Percentiles rank a stretch among this genome's conserved stretches.
phyloP scores from a whole-genome alignment of 2,888 invertebrate species.

The Ecliptopera silaceata region DNA sequence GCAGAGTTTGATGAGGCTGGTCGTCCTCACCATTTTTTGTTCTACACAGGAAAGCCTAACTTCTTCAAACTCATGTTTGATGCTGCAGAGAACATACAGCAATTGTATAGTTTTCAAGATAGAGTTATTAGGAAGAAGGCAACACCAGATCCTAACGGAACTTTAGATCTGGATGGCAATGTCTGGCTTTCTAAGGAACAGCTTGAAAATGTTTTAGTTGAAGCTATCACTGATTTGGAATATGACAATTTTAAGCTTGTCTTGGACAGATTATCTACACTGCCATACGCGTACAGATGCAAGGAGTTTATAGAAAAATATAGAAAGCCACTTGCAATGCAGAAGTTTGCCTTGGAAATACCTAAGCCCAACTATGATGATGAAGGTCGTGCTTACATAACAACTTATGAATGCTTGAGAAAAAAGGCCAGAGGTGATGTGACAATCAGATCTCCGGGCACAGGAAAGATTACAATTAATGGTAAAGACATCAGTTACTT shows the following conservation, averaged over 20 bases:
- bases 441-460: conserved; percentile 91
- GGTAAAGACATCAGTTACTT: conserved; percentile 91
- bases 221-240: conserved; percentile 86
- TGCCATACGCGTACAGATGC: conserved; percentile 87
- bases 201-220: conserved; percentile 86
- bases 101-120: conserved; percentile 88
- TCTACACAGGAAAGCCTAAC: conserved; percentile 95
- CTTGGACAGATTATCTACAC: conserved; percentile 87
- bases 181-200: conserved; percentile 86
- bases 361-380: conserved; percentile 87
- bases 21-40: conserved; percentile 94
- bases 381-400: conserved; percentile 88
- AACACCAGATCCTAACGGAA: conserved; percentile 82
- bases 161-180: conserved; percentile 66
- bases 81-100: conserved; percentile 86
- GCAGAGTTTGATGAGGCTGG: conserved; percentile 96
- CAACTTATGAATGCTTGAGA: conserved; percentile 87
- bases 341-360: conserved; percentile 83
- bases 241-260: conserved; percentile 88
- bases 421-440: conserved; percentile 90
- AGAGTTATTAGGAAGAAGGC: conserved; percentile 85
- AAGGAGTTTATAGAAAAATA: conserved; percentile 90
- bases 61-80: conserved; percentile 93
- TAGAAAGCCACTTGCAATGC: conserved; percentile 83
- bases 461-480: conserved; percentile 92